phyloP scores from a whole-genome alignment of 2,113 vertebrate genomes.

The Falco punctatus region DNA sequence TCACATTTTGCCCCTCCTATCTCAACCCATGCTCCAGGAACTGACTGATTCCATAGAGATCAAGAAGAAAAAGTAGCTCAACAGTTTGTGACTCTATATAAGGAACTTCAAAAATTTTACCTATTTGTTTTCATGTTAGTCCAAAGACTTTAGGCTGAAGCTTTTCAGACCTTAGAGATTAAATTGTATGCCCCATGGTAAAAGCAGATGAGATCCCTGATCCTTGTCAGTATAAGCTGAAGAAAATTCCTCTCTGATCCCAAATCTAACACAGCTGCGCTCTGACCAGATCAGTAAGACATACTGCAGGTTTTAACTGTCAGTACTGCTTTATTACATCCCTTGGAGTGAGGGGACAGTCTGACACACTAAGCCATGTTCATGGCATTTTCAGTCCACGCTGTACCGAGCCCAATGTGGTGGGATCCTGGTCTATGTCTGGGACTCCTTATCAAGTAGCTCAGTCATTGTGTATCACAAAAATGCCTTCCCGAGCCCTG shows the following conservation, averaged over 20 bases:
- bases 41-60: neutral
- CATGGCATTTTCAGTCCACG: neutral
- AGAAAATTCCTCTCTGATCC: slow-evolving; percentile 2
- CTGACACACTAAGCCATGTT: fast-evolving
- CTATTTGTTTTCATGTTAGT: neutral
- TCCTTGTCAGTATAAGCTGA: neutral
- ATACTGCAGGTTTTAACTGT: neutral
- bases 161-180: neutral
- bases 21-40: neutral
- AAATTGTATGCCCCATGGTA: neutral
- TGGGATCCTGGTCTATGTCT: neutral
- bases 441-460: neutral
- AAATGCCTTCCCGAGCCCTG: neutral
- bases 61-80: neutral
- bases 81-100: neutral
- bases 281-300: neutral
- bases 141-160: neutral
- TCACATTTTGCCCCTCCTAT: neutral
- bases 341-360: neutral
- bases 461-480: neutral
- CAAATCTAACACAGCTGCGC: neutral
- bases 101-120: neutral
- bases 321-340: neutral
- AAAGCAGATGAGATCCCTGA: neutral
- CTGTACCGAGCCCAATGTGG: neutral